These are phyloP conservation scores for Dromas ardeola DNA, from an alignment of 2,113 vertebrate species.

Conservation along the genomic window DNA sequence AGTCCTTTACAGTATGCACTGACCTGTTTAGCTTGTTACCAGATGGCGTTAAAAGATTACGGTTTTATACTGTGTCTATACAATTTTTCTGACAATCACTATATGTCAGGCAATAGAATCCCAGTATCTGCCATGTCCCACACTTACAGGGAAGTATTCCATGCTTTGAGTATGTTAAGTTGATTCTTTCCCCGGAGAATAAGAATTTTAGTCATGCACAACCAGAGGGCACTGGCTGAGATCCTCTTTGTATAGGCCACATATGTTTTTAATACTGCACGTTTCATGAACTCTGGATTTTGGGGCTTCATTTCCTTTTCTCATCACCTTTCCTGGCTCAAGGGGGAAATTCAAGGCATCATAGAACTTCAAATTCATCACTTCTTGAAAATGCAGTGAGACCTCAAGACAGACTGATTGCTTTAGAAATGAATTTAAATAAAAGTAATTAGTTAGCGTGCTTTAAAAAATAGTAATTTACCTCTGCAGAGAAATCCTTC, in stretches of 20 bases:
- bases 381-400: slow-evolving; percentile 57
- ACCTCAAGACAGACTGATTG: slow-evolving; percentile 51
- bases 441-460: slow-evolving; percentile 69
- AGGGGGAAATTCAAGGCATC: slow-evolving; percentile 40
- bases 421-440: slow-evolving; percentile 66
- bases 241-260: background rate
- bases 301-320: slow-evolving; percentile 54
- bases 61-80: background rate
- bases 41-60: fast-evolving
- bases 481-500: slow-evolving; percentile 49
- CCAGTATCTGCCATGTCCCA: background rate
- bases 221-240: background rate
- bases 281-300: slow-evolving; percentile 38
- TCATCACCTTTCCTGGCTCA: slow-evolving; percentile 57
- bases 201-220: background rate
- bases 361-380: slow-evolving; percentile 67
- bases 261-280: slow-evolving; percentile 20
- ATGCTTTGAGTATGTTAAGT: background rate
- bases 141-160: background rate
- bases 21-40: background rate
- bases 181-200: background rate
- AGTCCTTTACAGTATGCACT: background rate
- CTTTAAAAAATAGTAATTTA: slow-evolving; percentile 60
- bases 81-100: background rate
- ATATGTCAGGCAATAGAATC: background rate